These are phyloP conservation scores for Sternarchorhynchus goeldii DNA, from an alignment of 2,797 vertebrate species.

Conservation along the genomic window DNA sequence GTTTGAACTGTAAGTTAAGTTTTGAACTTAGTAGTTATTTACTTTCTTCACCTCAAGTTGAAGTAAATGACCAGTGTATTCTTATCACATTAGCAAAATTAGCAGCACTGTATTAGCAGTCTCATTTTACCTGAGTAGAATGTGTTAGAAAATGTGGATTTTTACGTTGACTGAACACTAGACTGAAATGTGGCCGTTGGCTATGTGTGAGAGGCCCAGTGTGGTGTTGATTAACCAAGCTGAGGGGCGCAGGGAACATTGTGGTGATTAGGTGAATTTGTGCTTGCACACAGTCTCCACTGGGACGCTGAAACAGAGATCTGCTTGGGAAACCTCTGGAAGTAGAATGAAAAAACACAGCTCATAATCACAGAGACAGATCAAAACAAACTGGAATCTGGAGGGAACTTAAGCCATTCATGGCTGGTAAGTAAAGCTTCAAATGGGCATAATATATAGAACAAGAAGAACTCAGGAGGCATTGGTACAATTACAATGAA, in stretches of 20 bases:
- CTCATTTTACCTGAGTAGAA: not conserved
- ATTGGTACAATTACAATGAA: not conserved
- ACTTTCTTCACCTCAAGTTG: not conserved
- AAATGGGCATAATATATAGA: not conserved
- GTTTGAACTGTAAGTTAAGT: no score
- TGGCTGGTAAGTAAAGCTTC: constrained; percentile 66
- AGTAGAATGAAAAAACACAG: constrained; percentile 24
- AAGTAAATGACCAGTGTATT: not conserved
- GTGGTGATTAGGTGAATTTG: constrained; percentile 28
- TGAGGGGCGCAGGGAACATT: constrained; percentile 38
- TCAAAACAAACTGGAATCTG: constrained; percentile 19
- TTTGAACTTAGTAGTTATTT: no score
- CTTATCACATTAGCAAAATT: not conserved
- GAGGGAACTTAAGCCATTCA: constrained; percentile 43
- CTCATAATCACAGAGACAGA: not conserved
- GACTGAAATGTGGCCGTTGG: constrained; percentile 8
- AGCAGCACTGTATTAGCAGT: not conserved
- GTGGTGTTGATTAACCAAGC: constrained; percentile 58
- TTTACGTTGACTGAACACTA: constrained; percentile 1
- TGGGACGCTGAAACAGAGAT: constrained; percentile 22
- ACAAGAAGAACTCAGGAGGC: not conserved
- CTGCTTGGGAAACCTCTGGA: constrained; percentile 22
- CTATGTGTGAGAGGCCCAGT: constrained; percentile 22
- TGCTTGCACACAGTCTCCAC: constrained; percentile 24
- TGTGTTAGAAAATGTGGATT: not conserved